Conservation (phyloP, 2,888 invertebrate genomes). For the Limnephilus rhombicus region DNA sequence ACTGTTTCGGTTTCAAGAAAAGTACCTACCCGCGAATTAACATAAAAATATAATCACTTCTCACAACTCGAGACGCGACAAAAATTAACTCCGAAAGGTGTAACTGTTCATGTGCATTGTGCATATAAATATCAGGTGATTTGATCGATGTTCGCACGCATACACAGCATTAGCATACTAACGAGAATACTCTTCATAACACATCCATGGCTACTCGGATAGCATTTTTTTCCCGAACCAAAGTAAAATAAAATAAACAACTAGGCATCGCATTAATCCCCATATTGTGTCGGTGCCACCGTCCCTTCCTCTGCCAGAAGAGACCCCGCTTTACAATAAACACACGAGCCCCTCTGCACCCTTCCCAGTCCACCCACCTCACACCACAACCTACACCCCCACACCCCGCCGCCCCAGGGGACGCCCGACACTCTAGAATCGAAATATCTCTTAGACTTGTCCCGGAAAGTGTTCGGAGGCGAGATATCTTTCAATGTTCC, state of each 20-base stretch:
- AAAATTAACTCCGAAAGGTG: neutral
- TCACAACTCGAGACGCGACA: neutral
- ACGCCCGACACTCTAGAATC: constrained; percentile 61
- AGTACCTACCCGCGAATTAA: constrained; percentile 35
- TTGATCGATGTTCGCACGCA: neutral
- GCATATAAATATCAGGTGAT: neutral
- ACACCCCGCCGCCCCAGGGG: constrained; percentile 54
- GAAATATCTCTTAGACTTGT: constrained; percentile 58
- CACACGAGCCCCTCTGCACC: constrained; percentile 40
- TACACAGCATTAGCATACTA: neutral
- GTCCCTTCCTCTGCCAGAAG: constrained; percentile 13
- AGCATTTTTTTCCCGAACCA: neutral
- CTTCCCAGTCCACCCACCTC: constrained; percentile 1
- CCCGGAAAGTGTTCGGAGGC: constrained; percentile 39
- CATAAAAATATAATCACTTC: neutral
- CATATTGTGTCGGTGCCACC: constrained; percentile 4
- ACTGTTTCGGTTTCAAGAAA: constrained; percentile 14
- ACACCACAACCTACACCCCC: neutral
- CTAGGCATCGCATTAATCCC: constrained; percentile 18
- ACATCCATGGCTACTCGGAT: neutral
- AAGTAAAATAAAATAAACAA: neutral
- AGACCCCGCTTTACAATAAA: constrained; percentile 37
- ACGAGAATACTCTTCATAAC: neutral
- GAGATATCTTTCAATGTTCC: constrained; percentile 60
- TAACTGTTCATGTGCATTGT: neutral